Percentiles rank a stretch among this genome's conserved stretches.
phyloP scores from a whole-genome alignment of 2,113 vertebrate genomes.

The Gallinago jamesoni region DNA sequence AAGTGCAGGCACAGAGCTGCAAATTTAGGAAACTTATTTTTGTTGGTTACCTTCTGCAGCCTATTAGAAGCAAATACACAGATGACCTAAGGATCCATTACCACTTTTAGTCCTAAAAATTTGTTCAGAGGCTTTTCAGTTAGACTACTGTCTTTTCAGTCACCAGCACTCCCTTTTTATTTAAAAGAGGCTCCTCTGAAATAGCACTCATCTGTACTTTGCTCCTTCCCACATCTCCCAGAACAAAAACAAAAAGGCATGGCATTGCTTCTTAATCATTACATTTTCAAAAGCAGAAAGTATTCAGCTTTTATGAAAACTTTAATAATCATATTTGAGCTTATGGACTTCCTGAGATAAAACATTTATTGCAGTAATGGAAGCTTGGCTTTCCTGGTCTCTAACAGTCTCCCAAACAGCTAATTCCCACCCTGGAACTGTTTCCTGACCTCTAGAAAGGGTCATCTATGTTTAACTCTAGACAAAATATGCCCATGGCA shows the following conservation, averaged over 20 bases:
- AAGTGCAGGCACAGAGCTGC: not conserved
- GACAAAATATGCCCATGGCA: not conserved
- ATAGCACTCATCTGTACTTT: not conserved
- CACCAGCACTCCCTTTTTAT: not conserved
- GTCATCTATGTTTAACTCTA: slow-evolving; percentile 29
- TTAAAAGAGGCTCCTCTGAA: not conserved
- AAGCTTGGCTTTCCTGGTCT: not conserved
- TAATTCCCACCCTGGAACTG: slow-evolving; percentile 1
- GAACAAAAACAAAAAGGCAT: not conserved
- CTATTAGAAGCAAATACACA: not conserved
- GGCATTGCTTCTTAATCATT: not conserved
- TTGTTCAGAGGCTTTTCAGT: not conserved
- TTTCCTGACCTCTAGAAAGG: slow-evolving; percentile 23
- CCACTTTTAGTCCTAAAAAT: not conserved
- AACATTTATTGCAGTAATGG: not conserved
- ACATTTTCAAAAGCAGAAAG: not conserved
- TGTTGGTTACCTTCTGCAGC: not conserved
- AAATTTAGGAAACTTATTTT: not conserved
- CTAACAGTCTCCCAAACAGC: not conserved
- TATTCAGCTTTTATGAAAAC: not conserved
- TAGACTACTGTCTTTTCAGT: not conserved
- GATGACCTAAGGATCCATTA: not conserved
- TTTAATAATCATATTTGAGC: not conserved
- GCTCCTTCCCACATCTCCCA: not conserved
- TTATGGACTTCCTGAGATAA: not conserved